These are phyloP conservation scores for Tiphia femorata DNA, from an alignment of 2,888 invertebrate genomes.

Conservation along the genomic window DNA sequence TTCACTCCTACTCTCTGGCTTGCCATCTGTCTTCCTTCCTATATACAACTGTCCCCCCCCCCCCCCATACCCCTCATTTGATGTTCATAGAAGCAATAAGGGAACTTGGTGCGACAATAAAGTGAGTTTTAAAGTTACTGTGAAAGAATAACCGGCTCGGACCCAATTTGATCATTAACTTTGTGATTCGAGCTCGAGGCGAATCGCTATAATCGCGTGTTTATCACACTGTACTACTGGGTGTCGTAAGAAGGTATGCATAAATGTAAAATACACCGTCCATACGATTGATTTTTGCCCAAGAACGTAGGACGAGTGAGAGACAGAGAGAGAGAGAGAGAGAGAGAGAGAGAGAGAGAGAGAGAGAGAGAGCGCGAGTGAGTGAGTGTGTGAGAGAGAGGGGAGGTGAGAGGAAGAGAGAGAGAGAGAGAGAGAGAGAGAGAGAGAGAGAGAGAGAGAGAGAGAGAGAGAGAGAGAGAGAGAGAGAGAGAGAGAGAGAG, in stretches of 20 bases:
- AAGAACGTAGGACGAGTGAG: conserved; percentile 5
- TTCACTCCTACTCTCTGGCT: not conserved
- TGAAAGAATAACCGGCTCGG: no score
- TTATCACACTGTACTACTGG: not conserved
- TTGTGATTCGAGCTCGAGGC: conserved; percentile 39
- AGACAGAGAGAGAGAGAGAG: not conserved
- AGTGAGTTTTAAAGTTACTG: not conserved
- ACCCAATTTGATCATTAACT: conserved; percentile 14
- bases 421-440: not conserved
- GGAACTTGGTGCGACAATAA: not conserved
- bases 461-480: not conserved
- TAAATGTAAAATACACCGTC: not conserved
- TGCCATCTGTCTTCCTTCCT: not conserved
- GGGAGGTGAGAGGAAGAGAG: conserved; percentile 25
- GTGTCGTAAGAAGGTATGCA: not conserved
- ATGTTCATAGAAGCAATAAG: not conserved
- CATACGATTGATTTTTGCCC: conserved; percentile 27
- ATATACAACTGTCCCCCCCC: not conserved
- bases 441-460: not conserved
- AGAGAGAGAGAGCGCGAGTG: not conserved
- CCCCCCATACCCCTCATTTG: not conserved
- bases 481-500: conserved; percentile 1
- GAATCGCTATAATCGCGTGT: conserved; percentile 20
- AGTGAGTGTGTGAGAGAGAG: conserved; percentile 14
- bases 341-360: conserved; percentile 17